Base-by-base conservation (phyloP, 2,797 vertebrate genomes). In the Melanotaenia nigrans region DNA sequence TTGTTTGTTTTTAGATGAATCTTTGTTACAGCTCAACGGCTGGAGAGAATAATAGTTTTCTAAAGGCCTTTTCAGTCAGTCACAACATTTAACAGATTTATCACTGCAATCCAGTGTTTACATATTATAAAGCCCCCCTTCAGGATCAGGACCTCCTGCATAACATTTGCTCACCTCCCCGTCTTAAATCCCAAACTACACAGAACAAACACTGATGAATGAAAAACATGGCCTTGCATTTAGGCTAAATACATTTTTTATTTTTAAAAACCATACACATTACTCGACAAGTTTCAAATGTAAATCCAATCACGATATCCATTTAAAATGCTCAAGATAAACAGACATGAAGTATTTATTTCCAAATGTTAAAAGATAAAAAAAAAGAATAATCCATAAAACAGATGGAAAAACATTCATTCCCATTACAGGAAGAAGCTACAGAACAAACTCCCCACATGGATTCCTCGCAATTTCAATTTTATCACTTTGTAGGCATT, bases 181-280 rank as follows among this genome's bases (percentile, higher is more conserved):
- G 24, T 53, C 49, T n/a, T n/a, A 22, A 49, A 49, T n/a, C 1
- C 45, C 45, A n/a, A 47, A 47, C 45, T 47, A 47, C 45, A 47
- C 45, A 49, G 20, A 49, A 20, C 16, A 16, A 45, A 20, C 18
- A 8, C 1, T 14, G 68, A 79, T 49, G 66, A 94, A 94, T 83
- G 61, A 94, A 89, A 86, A 90, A 38, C 91, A 84, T 81, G 84
- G 87, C 82, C 90, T 90, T 91, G 78, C 75, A 71, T 73, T 87
- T 94, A 94, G 92, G 93, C 94, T 95, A 95, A 95, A 95, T 95
- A 95, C 89, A 92, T 94, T 94, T 93, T 95, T 95, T 95, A 95
- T 95, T 95, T 93, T 95, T 94, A 95, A 95, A 95, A 95, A 95
- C 94, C 94, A 95, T 94, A 95, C 94, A 95, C 94, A 93, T 95